Evolutionary conservation across 2,113 vertebrate species (phyloP).

Genomic region (Clarias batrachus): DNA sequence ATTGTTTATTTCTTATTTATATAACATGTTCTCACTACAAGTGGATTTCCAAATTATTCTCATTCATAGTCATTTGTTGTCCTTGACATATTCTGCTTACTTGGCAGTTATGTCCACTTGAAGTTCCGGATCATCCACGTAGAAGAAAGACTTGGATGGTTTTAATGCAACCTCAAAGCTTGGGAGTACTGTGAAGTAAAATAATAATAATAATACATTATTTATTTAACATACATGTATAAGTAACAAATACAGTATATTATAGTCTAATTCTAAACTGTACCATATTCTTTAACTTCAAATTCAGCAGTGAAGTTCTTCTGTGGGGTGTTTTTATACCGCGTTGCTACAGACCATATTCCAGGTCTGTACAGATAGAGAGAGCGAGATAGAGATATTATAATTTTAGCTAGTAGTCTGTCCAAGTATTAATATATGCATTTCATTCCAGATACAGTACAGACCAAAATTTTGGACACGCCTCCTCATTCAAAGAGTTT

Average conservation of each 20-base stretch:
- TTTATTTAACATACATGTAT: not conserved
- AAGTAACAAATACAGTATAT: not conserved
- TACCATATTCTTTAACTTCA: slow-evolving; percentile 63
- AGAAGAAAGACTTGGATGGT: slow-evolving; percentile 68
- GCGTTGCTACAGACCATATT: slow-evolving; percentile 52
- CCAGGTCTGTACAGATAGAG: slow-evolving; percentile 43
- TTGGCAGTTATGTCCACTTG: slow-evolving; percentile 64
- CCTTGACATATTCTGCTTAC: slow-evolving; percentile 27
- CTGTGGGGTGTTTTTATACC: slow-evolving; percentile 48
- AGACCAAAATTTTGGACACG: no score
- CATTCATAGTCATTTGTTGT: no score
- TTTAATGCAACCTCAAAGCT: slow-evolving; percentile 73
- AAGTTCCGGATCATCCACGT: slow-evolving; percentile 66
- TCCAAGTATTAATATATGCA: not conserved
- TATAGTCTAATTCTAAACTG: not conserved
- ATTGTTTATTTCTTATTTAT: not conserved
- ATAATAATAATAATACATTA: no score
- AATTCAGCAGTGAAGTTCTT: slow-evolving; percentile 57
- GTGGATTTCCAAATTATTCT: no score
- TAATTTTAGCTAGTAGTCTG: not conserved
- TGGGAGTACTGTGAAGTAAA: slow-evolving; percentile 50
- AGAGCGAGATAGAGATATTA: not conserved
- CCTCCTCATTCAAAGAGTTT: no score
- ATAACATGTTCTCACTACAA: no score
- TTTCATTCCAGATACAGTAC: not conserved